Base-by-base conservation (phyloP, 1,140 invertebrate genomes). In the Xylocopa sonorina region DNA sequence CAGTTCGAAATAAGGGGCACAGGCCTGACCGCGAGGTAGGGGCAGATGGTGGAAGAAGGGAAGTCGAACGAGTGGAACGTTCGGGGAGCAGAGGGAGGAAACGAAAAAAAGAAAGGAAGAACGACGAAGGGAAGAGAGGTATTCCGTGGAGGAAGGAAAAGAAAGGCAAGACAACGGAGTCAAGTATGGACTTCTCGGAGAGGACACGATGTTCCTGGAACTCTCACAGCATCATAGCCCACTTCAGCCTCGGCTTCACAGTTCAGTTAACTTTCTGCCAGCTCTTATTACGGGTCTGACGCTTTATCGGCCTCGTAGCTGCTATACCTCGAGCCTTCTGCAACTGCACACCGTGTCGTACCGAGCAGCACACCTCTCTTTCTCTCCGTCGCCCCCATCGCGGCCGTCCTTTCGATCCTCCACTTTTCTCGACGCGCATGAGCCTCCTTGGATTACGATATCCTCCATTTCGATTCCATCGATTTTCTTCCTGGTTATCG, bases 181-280 rank as follows among this genome's bases (percentile, higher is more conserved):
- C 78, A 73, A 78, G 62, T 58, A 73, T 55, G 64, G 76, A 83
- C 76, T 84, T 84, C 82, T 85, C 64, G 34, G 82, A 84, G 84
- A 80, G 81, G 85, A 87, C 77, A 69, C 79, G 77, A 82, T 80
- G 88, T 90, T 90, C 88, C 81, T 87, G 87, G 88, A 89, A 88
- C 84, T 84, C 80, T 76, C 64, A n/a, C n/a, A 72, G 78, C 80
- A 41, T 73, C 53, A 55, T 75, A 76, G 68, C 46, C 72, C 80
- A 81, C 64, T 73, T 82, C 84, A 72, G 66, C 29, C 81, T 51
- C 58, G 51, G 75, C 83, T 89, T 89, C 87, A 88, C 72, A 87
- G 84, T 89, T 90, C 89, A 88, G 85, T 88, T 90, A 89, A 90
- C 88, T 90, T 88, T 89, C 87, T 83, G 88, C 88, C 87, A 86